Base-by-base conservation (phyloP, 2,888 invertebrate species). In the Troides helena region DNA sequence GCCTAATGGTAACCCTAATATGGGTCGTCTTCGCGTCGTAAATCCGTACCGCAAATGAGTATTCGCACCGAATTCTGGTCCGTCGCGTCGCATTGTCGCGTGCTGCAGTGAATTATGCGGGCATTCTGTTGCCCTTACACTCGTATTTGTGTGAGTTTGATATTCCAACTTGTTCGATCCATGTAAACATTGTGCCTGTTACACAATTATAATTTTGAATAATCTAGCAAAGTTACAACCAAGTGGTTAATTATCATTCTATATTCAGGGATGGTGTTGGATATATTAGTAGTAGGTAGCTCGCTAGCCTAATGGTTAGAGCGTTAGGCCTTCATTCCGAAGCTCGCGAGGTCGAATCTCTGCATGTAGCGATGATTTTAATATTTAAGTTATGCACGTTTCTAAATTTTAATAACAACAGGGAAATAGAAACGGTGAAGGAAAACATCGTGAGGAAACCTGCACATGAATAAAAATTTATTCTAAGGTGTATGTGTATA, bases 81-180 rank as follows among this genome's bases (percentile, higher is more conserved):
- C 71, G 70, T 71, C 71, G 71, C 71, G 78, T 78, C 78, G 82
- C 81, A 79, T 79, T 66, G 70, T 67, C 66, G 76, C 74, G 75
- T 67, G 73, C 77, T 73, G 72, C 73, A 72, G 73, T 75, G 76
- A 75, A 64, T 71, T 74, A 72, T 71, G 68, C 53, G 68, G 60
- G 53, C 72, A 71, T 70, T 62, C 61, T 63, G 46, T 65, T 71
- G 66, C 68, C 67, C 46, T 18, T 69, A 62, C 71, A 67, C 69
- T 67, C 62, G 68, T 60, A 67, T 66, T 61, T 61, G 57, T 62
- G 62, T 66, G 39, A 50, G 43, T 62, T 64, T 65, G 66, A 65
- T 68, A 68, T 70, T 62, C 23, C 60, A 50, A 18, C 50, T 68
- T 62, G 56, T 67, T 69, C 62, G 59, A 69, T 43, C 62, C 36